Base-by-base conservation (phyloP, 2,113 vertebrate species). In the Vimba vimba region DNA sequence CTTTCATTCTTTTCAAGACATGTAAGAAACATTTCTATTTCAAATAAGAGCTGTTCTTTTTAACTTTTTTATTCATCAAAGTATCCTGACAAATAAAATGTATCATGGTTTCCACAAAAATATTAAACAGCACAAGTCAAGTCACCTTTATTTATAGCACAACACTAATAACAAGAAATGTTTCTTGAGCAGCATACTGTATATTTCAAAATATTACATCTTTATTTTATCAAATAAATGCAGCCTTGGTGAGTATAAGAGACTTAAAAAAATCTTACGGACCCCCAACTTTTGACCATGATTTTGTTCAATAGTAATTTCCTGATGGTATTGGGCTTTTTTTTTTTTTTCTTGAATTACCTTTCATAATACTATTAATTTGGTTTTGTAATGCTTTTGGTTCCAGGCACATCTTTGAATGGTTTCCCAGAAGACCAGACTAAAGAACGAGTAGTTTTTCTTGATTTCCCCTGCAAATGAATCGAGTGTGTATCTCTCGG, bases 401-500 rank as follows among this genome's bases (percentile, higher is more conserved):
- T 69, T 82, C 25, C 77, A 80, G 10, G 33, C 43, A 43, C 9
- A 25, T 66, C 60, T 25, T 75, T 55, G 9, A 68, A 60, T 84
- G 11, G 1, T 85, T 84, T 82, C 78, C 23, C 47, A 5, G 33
- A 82, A 30, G 75, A 81, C 39, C 12, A 21, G 21, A 57, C 69
- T 8, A 33, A 45, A 52, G 45, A 59, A 55, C 2, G 36, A 45
- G 55, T 27, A 21, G 52, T 75, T 43, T 75, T 43, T n/a, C 69
- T 73, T 57, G 25, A 64, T 33, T 62, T 62, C 33, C 21, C 6
- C 27, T 60, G 66, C 59, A 64, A 82, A 82, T 74, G 43, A 86
- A 75, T 82, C 52, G 39, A 60, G 59, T 78, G 62, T 33, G 76
- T 43, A 9, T 84, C 82, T 80, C 68, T 52, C 55, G 7, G 55